Evolutionary conservation across 1,140 invertebrate species (phyloP).

Genomic region (Paramacrobiotus metropolitanus): DNA sequence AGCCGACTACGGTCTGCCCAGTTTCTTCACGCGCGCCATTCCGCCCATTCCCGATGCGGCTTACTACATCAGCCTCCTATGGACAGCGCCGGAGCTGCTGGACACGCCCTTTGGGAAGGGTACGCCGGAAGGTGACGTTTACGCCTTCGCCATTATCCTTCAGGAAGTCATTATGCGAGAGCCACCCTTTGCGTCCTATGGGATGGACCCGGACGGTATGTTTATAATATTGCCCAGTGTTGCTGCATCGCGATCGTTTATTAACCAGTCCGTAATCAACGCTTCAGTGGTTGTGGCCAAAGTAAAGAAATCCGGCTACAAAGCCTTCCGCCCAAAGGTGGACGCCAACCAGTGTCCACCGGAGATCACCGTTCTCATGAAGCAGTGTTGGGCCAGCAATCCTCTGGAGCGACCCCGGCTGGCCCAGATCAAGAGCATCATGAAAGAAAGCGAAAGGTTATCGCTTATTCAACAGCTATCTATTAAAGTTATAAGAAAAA

Average conservation of each 20-base stretch:
- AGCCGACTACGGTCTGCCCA: not conserved
- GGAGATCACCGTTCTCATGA: not conserved
- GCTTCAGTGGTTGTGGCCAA: not conserved
- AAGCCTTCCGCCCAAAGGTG: not conserved
- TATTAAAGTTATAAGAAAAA: not conserved
- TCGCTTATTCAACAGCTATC: not conserved
- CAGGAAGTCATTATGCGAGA: slow-evolving; percentile 36
- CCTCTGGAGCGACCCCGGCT: not conserved
- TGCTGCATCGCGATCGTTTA: not conserved
- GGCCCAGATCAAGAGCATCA: not conserved
- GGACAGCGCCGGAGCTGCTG: slow-evolving; percentile 49
- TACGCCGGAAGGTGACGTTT: slow-evolving; percentile 66
- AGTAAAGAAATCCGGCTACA: not conserved
- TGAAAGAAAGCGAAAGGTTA: slow-evolving; percentile 1
- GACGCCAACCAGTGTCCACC: not conserved
- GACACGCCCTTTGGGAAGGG: slow-evolving; percentile 23
- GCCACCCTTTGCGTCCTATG: not conserved
- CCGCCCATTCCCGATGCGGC: not conserved
- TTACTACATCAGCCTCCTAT: slow-evolving; percentile 27
- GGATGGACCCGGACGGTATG: not conserved
- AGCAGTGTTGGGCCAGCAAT: slow-evolving; percentile 3
- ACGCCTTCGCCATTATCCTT: slow-evolving; percentile 77
- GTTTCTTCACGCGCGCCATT: not conserved
- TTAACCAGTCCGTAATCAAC: no score
- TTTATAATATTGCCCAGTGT: not conserved